These are phyloP conservation scores for Pardosa pseudoannulata DNA, from an alignment of 2,888 invertebrate genomes.

Conservation along the genomic window DNA sequence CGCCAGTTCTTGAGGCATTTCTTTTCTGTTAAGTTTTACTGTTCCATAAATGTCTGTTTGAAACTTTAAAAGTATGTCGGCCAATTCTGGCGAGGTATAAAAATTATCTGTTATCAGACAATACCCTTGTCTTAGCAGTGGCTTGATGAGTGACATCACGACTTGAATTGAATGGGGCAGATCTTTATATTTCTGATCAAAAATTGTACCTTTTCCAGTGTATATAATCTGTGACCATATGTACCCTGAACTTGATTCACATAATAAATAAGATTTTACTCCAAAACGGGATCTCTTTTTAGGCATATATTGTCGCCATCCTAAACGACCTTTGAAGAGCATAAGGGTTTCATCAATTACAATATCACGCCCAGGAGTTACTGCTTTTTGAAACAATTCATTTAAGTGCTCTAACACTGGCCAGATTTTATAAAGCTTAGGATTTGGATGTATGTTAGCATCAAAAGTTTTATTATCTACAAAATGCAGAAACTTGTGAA, in stretches of 20 bases:
- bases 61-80: too few species aligned
- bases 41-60: too few species aligned
- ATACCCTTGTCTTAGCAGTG: neutral
- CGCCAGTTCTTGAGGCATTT: slow-evolving; percentile 8
- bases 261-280: neutral
- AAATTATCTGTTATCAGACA: neutral
- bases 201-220: too few species aligned
- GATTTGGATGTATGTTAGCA: too few species aligned
- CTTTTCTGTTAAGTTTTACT: neutral
- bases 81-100: slow-evolving; percentile 1
- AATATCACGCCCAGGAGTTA: neutral
- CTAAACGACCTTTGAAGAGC: neutral
- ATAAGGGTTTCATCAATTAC: neutral
- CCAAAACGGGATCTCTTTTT: neutral
- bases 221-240: too few species aligned
- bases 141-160: neutral
- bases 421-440: too few species aligned
- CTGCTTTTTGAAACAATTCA: too few species aligned
- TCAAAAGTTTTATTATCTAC: too few species aligned
- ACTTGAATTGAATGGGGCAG: too few species aligned
- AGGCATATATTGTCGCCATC: neutral
- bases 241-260: neutral
- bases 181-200: too few species aligned
- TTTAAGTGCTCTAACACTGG: too few species aligned
- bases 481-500: too few species aligned